Evolutionary conservation across 2,113 vertebrate genomes (phyloP).

Genomic region (Platichthys flesus): DNA sequence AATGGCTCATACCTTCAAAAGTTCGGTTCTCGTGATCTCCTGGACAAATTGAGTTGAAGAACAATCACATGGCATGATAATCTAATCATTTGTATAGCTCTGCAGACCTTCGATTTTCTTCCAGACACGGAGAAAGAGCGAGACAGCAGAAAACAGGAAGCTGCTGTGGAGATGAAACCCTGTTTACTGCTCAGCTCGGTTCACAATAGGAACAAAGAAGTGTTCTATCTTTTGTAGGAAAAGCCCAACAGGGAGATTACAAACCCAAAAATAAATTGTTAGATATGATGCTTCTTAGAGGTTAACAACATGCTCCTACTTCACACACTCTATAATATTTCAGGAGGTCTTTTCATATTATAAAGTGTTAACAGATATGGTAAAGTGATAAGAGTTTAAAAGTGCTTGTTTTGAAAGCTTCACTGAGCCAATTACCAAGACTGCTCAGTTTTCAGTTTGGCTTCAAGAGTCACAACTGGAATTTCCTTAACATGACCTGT

Average conservation of each 20-base stretch:
- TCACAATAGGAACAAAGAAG: slow-evolving; percentile 45
- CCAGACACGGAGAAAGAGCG: background rate
- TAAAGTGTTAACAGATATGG: background rate
- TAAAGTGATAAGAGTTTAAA: slow-evolving; percentile 6
- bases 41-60: slow-evolving; percentile 31
- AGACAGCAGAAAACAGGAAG: slow-evolving; percentile 57
- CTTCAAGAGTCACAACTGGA: slow-evolving; percentile 16
- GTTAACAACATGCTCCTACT: background rate
- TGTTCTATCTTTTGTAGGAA: slow-evolving; percentile 18
- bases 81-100: slow-evolving; percentile 56
- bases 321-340: too few relatives aligned
- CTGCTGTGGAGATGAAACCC: slow-evolving; percentile 43
- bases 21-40: slow-evolving; percentile 21
- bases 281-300: background rate
- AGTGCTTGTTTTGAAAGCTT: background rate
- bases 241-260: background rate
- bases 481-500: slow-evolving; percentile 14
- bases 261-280: slow-evolving; percentile 1
- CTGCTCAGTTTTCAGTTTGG: background rate
- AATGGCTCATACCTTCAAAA: slow-evolving; percentile 6
- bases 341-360: background rate
- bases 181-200: background rate
- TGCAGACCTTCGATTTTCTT: slow-evolving; percentile 37
- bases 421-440: background rate
- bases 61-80: slow-evolving; percentile 63